Evolutionary conservation across 2,797 vertebrate species (phyloP).

Genomic region (Babyrousa celebensis): DNA sequence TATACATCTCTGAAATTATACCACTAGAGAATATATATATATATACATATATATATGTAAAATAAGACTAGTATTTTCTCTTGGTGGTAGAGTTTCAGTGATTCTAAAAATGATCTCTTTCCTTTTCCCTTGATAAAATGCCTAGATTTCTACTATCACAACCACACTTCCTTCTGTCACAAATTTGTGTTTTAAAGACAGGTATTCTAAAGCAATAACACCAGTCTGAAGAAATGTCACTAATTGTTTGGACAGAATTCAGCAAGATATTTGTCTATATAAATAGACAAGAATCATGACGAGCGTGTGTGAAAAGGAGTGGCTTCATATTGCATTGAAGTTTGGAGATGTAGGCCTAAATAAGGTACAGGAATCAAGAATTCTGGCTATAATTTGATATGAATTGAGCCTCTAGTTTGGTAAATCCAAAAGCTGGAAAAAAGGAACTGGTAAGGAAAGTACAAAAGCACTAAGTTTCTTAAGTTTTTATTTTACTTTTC

Average conservation of each 20-base stretch:
- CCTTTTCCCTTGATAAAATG: background rate
- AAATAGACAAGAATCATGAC: background rate
- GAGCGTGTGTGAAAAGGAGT: background rate
- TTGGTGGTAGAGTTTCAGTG: background rate
- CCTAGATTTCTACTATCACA: background rate
- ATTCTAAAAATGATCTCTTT: background rate
- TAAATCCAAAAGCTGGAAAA: background rate
- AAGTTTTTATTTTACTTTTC: background rate
- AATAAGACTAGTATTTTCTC: background rate
- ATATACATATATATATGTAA: background rate
- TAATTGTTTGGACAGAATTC: background rate
- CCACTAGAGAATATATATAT: too few species aligned
- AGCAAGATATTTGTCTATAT: background rate
- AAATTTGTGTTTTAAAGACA: background rate
- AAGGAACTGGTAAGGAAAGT: background rate
- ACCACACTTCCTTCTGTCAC: background rate
- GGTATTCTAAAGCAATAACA: background rate
- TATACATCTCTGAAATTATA: too few species aligned
- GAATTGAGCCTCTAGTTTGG: background rate
- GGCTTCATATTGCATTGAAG: background rate
- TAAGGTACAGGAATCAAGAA: background rate
- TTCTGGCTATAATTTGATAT: background rate
- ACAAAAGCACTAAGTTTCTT: background rate
- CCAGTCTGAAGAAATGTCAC: background rate
- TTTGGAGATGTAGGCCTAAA: background rate